A percentile compares a stretch with the other conserved stretches of the same genome.
Evolutionary conservation across 1,140 invertebrate genomes (phyloP).

Genomic region (Anagrus nilaparvatae): DNA sequence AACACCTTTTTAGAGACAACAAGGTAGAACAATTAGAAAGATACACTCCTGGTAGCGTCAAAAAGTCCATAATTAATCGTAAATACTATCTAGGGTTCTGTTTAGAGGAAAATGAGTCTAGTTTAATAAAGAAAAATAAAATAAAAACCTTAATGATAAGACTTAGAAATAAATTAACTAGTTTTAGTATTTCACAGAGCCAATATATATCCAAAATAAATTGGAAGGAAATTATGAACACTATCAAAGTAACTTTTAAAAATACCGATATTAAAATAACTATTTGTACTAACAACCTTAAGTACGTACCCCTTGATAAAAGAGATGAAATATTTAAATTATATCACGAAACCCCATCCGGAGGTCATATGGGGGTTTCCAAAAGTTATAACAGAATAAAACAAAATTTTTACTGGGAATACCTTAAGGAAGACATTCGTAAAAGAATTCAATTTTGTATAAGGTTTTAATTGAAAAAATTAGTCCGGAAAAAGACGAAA

Average conservation of each 20-base stretch:
- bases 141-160: too few relatives aligned
- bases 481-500: constrained; percentile 1
- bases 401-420: constrained; percentile 5
- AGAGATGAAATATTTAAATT: background rate
- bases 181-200: background rate
- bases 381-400: constrained; percentile 11
- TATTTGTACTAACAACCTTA: background rate
- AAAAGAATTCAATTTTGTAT: background rate
- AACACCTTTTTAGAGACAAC: too few relatives aligned
- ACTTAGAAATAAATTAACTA: constrained; percentile 1
- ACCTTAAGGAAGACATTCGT: constrained; percentile 4
- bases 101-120: too few relatives aligned
- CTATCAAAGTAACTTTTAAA: background rate
- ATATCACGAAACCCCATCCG: background rate
- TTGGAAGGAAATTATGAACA: background rate
- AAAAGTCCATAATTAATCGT: too few relatives aligned
- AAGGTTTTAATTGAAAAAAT: constrained; percentile 6
- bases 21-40: too few relatives aligned
- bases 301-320: background rate
- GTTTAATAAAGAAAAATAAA: too few relatives aligned
- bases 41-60: too few relatives aligned
- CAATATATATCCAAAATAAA: background rate
- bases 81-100: too few relatives aligned
- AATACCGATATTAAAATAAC: background rate
- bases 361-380: constrained; percentile 7